Evolutionary conservation across 2,113 vertebrate species (phyloP), one percentile per base, ranked within the genome.

Genomic region (Coturnix japonica): DNA sequence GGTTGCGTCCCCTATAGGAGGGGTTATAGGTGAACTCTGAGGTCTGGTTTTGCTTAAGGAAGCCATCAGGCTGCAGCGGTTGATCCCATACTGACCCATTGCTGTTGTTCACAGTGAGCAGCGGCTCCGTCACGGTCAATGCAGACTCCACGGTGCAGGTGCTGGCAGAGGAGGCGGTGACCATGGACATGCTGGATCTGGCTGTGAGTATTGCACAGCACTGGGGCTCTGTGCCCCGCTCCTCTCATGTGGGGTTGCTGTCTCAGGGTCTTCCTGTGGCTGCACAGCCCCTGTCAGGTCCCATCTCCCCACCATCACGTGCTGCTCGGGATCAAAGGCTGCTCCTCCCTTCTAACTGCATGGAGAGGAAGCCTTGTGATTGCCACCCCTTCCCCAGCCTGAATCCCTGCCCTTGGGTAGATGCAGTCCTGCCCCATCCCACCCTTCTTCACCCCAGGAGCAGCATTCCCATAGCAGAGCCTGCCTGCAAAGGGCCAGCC

Each of bases 121-220:
- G 99, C 0, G 99, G 99, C 61, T 99, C 99, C 0, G 61, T 99
- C 95, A 98, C 98, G 0, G 99, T 99, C 91, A 98, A 99, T 2
- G 98, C 98, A 0, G 99, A 99, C 93, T 99, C 98, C 69, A 98
- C 98, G 0, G 99, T 99, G 89, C 99, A 99, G 92, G 93, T 99
- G 79, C 95, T 99, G 51, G 98, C 98, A 0, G 99, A 99, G 89
- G 99, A 99, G 94, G 99, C 98, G 0, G 97, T 98, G 63, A 96
- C 98, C 0, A 94, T 99, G 90, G 99, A 99, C 94, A 98, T 98
- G 96, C 95, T 99, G 89, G 99, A 99, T 64, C 43, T 98, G 43
- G 97, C 97, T 79, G 99, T 99, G 96, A 99, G 98, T 98, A 87
- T 11, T 14, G 26, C 16, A 26, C 53, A 54, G 15, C 26, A 0